A percentile compares a stretch with the other conserved stretches of the same genome.
Evolutionary conservation across 2,888 invertebrate genomes (phyloP).

Genomic region (Microplitis deprimator): DNA sequence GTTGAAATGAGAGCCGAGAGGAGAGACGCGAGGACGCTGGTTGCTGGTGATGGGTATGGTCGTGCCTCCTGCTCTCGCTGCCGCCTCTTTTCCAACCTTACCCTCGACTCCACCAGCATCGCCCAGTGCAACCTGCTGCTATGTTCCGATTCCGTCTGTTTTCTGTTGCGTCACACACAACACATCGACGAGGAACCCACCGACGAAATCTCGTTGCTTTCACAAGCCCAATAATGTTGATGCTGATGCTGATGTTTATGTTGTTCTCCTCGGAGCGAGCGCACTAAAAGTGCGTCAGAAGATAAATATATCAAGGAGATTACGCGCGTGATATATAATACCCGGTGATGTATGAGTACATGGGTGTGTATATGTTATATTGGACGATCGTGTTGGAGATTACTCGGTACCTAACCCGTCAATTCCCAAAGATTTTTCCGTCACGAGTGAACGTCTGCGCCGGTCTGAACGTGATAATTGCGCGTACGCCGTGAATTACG

Average conservation of each 20-base stretch:
- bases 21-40: conserved; percentile 15
- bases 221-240: conserved; percentile 11
- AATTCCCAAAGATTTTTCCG: not conserved
- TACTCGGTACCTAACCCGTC: not conserved
- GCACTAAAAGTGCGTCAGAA: not conserved
- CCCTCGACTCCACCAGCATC: conserved; percentile 23
- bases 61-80: not conserved
- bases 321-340: not conserved
- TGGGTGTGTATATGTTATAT: not conserved
- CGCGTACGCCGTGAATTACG: conserved; percentile 37
- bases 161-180: conserved; percentile 30
- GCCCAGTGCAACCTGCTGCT: conserved; percentile 26
- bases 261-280: too few relatives aligned
- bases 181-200: conserved; percentile 4
- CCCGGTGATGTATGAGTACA: not conserved
- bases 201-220: conserved; percentile 23
- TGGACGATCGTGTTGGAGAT: not conserved
- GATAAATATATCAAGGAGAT: not conserved
- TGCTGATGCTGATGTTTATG: not conserved
- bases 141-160: conserved; percentile 23
- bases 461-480: conserved; percentile 20
- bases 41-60: conserved; percentile 28
- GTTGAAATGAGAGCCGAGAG: conserved; percentile 24
- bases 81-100: conserved; percentile 19
- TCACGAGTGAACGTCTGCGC: not conserved